Conservation (phyloP, 1,140 invertebrate genomes). For the Drosophila pachea region DNA sequence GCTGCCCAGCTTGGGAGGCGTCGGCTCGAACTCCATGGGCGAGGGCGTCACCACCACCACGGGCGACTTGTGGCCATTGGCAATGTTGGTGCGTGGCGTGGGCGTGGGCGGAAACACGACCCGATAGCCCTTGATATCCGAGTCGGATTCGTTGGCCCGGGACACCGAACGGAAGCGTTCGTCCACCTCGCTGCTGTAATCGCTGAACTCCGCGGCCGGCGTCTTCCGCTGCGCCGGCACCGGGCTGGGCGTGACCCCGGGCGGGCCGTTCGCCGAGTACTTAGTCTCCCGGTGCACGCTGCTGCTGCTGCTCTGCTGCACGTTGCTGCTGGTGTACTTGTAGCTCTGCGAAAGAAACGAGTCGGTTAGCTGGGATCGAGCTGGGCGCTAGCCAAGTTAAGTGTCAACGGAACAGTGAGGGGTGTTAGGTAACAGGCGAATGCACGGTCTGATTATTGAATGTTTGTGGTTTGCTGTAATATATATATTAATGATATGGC, state of each 20-base stretch:
- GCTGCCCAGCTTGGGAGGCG: conserved; percentile 78
- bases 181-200: conserved; percentile 88
- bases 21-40: conserved; percentile 81
- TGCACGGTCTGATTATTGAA: conserved; percentile 22
- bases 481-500: too few species aligned
- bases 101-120: conserved; percentile 81
- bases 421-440: conserved; percentile 42
- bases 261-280: conserved; percentile 74
- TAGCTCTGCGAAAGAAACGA: conserved; percentile 52
- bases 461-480: too few species aligned
- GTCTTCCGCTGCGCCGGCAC: conserved; percentile 83
- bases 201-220: conserved; percentile 85
- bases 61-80: conserved; percentile 78
- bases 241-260: conserved; percentile 79
- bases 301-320: conserved; percentile 70
- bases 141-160: conserved; percentile 80
- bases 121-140: conserved; percentile 81
- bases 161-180: conserved; percentile 83
- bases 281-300: conserved; percentile 70
- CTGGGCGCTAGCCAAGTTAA: too few species aligned
- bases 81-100: conserved; percentile 75
- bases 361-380: not conserved
- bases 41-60: conserved; percentile 79
- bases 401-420: conserved; percentile 1
- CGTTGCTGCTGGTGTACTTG: conserved; percentile 71